Percentiles rank a stretch among this genome's conserved stretches.
Evolutionary conservation across 2,113 vertebrate genomes (phyloP).

Genomic region (Nothoprocta pentlandii): DNA sequence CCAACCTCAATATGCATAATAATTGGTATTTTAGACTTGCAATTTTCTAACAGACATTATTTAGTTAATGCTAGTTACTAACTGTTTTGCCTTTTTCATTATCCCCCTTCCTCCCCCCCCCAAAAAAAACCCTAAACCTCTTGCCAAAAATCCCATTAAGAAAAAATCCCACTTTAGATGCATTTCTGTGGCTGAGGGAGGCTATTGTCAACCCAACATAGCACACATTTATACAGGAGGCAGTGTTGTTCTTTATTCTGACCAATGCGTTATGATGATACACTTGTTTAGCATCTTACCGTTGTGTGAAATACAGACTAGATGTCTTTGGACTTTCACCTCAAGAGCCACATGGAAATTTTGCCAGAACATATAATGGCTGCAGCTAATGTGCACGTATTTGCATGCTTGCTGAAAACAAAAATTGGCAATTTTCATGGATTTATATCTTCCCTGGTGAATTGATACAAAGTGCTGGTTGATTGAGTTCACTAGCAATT

Average conservation of each 20-base stretch:
- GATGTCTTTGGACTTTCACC: not conserved
- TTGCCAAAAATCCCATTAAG: not conserved
- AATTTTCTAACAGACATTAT: not conserved
- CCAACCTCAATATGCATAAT: not conserved
- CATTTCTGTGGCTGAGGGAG: not conserved
- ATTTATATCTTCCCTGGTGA: slow-evolving; percentile 29
- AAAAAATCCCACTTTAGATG: not conserved
- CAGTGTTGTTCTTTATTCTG: not conserved
- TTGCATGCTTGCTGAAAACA: slow-evolving; percentile 19
- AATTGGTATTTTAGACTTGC: not conserved
- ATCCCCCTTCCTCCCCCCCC: not conserved
- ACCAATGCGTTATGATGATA: not conserved
- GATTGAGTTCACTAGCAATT: slow-evolving; percentile 51
- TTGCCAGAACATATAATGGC: not conserved
- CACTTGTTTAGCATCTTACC: not conserved
- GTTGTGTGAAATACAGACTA: not conserved
- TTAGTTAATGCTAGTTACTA: not conserved
- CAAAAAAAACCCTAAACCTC: not conserved
- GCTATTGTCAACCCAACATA: not conserved
- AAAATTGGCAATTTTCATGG: slow-evolving; percentile 13
- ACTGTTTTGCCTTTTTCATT: not conserved
- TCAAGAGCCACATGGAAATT: not conserved
- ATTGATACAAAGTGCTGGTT: slow-evolving; percentile 39
- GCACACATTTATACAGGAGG: not conserved
- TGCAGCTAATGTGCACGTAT: not conserved